phyloP scores from a whole-genome alignment of 2,113 vertebrate genomes.

The Tragelaphus scriptus region DNA sequence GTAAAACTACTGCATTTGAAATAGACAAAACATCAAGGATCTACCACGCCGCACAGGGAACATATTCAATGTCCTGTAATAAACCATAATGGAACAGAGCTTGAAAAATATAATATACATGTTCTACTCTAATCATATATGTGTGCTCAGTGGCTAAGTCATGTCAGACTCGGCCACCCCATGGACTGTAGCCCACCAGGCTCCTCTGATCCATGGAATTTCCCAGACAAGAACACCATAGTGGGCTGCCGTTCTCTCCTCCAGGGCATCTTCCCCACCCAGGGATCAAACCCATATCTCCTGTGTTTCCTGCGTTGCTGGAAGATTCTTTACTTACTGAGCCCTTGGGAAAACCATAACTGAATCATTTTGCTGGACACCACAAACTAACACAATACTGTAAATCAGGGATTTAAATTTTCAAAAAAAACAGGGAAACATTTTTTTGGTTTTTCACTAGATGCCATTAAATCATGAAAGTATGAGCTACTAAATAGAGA shows the following conservation, averaged over 20 bases:
- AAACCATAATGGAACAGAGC: not conserved
- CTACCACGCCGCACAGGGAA: not conserved
- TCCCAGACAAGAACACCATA: not conserved
- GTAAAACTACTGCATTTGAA: not conserved
- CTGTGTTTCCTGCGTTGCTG: not conserved
- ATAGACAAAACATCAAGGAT: not conserved
- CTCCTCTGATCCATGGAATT: not conserved
- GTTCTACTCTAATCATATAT: not conserved
- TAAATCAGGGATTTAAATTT: not conserved
- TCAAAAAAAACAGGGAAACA: not conserved
- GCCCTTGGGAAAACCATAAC: not conserved
- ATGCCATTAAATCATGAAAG: too few species aligned
- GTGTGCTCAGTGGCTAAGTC: not conserved
- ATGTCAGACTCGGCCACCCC: not conserved
- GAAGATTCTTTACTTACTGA: not conserved
- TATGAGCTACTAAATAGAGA: too few species aligned
- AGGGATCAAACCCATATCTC: not conserved
- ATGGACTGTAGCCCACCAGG: not conserved
- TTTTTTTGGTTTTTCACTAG: not conserved
- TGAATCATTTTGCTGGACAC: not conserved
- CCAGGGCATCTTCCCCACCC: not conserved
- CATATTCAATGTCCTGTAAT: not conserved
- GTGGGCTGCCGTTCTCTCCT: not conserved
- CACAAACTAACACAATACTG: not conserved
- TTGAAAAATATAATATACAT: not conserved